Percentiles rank a stretch among this genome's conserved stretches.
These are phyloP conservation scores for Botia kubotai DNA, from an alignment of 2,797 vertebrate species.

Conservation along the genomic window DNA sequence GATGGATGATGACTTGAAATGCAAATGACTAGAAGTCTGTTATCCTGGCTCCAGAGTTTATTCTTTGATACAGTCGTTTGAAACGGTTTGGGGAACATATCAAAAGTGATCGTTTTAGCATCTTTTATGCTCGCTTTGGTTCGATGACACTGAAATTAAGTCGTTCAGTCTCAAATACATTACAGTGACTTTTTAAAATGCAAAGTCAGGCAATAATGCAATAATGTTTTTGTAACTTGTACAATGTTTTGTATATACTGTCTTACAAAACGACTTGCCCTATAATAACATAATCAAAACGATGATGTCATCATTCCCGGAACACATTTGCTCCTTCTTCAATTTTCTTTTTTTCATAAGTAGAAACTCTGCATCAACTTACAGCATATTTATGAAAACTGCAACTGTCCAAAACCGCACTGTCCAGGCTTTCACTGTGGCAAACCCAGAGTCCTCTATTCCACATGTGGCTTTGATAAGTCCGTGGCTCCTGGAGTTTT, in stretches of 20 bases:
- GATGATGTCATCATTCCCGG: conserved; percentile 5
- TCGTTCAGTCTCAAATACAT: conserved; percentile 8
- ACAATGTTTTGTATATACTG: background rate
- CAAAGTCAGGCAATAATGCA: background rate
- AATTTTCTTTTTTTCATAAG: background rate
- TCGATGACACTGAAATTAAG: background rate
- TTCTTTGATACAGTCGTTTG: conserved; percentile 7
- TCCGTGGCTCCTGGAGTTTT: conserved; percentile 52
- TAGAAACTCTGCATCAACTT: conserved; percentile 15
- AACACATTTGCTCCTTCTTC: background rate
- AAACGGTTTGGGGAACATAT: conserved; percentile 20
- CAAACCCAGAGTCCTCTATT: conserved; percentile 37
- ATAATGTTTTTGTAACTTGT: background rate
- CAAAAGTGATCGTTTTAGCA: conserved; percentile 7
- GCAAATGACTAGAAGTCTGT: conserved; percentile 29
- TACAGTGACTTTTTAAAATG: background rate
- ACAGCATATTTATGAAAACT: conserved; percentile 12
- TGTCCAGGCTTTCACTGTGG: conserved; percentile 40
- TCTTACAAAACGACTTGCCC: conserved; percentile 4
- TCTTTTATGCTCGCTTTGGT: background rate
- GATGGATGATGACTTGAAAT: conserved; percentile 25
- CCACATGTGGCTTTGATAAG: conserved; percentile 59
- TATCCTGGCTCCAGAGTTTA: conserved; percentile 16
- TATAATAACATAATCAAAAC: conserved; percentile 16
- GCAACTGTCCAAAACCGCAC: conserved; percentile 37